These are phyloP conservation scores for Engystomops pustulosus DNA, from an alignment of 2,113 vertebrate species.

Conservation along the genomic window DNA sequence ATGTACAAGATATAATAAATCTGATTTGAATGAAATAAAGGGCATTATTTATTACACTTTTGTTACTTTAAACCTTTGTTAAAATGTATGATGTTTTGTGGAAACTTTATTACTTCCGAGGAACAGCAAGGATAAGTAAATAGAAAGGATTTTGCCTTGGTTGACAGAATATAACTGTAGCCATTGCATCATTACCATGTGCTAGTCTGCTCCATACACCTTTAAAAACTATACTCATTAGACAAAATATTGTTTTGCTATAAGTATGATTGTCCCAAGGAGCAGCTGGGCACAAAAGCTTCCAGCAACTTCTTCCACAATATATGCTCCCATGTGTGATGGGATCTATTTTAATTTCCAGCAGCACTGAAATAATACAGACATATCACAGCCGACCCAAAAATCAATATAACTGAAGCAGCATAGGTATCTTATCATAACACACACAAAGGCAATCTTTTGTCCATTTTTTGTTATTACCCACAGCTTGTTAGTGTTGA, in stretches of 20 bases:
- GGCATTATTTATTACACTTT: too few relatives aligned
- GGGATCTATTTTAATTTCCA: constrained; percentile 52
- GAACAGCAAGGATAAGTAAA: background rate
- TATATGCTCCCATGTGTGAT: constrained; percentile 37
- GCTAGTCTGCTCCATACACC: background rate
- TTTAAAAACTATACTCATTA: constrained; percentile 1
- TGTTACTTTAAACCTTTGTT: too few relatives aligned
- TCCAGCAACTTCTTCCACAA: constrained; percentile 32
- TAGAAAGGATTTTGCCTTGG: background rate
- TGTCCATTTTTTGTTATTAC: constrained; percentile 43
- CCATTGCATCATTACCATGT: background rate
- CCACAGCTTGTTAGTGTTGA: constrained; percentile 6
- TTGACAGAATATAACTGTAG: background rate
- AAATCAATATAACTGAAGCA: constrained; percentile 48
- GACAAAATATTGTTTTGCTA: constrained; percentile 6
- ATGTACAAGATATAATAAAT: too few relatives aligned
- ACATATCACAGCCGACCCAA: constrained; percentile 35
- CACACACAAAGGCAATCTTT: constrained; percentile 20
- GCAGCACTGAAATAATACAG: constrained; percentile 52
- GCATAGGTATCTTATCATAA: constrained; percentile 45
- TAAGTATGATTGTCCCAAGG: constrained; percentile 13
- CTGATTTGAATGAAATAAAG: too few relatives aligned
- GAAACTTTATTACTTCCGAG: background rate
- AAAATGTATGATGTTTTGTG: too few relatives aligned
- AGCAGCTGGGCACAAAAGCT: constrained; percentile 10